Evolutionary conservation across 1,140 invertebrate species (phyloP), one percentile per base, ranked within the genome.

Genomic region (Lepidurus apus): DNA sequence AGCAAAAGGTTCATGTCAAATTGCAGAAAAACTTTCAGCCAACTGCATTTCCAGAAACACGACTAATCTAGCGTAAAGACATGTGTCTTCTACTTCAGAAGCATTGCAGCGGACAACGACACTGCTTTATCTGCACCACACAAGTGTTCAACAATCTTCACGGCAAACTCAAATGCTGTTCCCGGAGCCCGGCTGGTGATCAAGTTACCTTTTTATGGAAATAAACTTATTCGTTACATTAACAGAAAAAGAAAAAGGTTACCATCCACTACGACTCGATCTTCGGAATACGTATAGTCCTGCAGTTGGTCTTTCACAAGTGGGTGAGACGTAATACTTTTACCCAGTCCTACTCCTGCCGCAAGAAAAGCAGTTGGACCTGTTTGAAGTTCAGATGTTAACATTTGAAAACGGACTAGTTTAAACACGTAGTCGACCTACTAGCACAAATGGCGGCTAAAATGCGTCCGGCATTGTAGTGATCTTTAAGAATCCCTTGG

Each of bases 141-240:
- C 2, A 98, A 84, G 81, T 91, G 86, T 83, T 97, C 92, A 10
- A 93, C 92, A 42, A 99, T 89, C 53, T 91, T 90, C 11, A 99
- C 85, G 11, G 91, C 95, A 87, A 99, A 99, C 83, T 94, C 93
- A 85, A 95, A 95, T 4, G 95, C 91, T 43, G 97, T 99, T 74
- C 94, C 97, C 6, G 98, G 97, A 24, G 95, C 95, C 83, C 93
- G 89, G 82, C 95, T 98, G 0, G 97, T 99, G 21, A 99, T 93
- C 1, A 99, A 83, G 80, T 97, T 94, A 24, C 86, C 87, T 88
- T 73, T 21, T 84, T 84, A 77, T 80, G 75, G 76, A 78, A 21
- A 45, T 43, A 24, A 80, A 21, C 13, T 17, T 44, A 80, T 45
- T n/a, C 21, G n/a, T 75, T 42, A 75, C 17, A 42, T 7, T 78